Evolutionary conservation across 2,797 vertebrate species (phyloP), one percentile per base, ranked within the genome.

Genomic region (Cyprinodon diabolis): DNA sequence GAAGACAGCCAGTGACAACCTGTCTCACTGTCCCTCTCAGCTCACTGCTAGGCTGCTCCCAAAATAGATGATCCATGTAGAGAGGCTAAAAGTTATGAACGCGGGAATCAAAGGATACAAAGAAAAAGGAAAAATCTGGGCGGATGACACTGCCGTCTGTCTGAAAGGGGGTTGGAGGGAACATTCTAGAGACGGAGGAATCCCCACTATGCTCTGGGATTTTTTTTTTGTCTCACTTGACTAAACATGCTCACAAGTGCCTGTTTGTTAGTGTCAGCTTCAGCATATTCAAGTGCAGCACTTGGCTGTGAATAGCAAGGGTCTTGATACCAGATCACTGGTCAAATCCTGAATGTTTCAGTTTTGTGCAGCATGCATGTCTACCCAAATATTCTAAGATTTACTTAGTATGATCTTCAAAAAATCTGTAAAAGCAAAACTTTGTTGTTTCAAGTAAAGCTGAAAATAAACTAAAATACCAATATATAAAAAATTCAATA

Each of bases 61-160:
- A 91, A 94, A 94, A 94, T 93, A 95, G 90, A 84, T 82, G 80
- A 83, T 75, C 76, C 71, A 70, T 79, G 82, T 66, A 78, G 81
- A 82, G 84, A 87, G 83, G 87, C 82, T 86, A 84, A 70, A 74
- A 82, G 88, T 87, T 90, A 79, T 80, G 82, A 80, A 70, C 48
- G 77, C 80, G 90, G 81, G 84, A 89, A 84, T 77, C 57, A 37
- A 76, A 71, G 47, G 48, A 52, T 54, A 49, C 11, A 52, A 47
- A 52, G 54, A 54, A 40, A n/a, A 73, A 55, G 82, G 72, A 76
- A 82, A 75, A 79, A 6, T 12, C 21, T 23, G 58, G 73, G 74
- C 14, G 75, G 83, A 81, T 82, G 87, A 92, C 89, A 90, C 65
- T 69, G 76, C 81, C 87, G 74, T 86, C 74, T 82, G 66, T 57